Evolutionary conservation across 2,797 vertebrate species (phyloP), one percentile per base, ranked within the genome.

Genomic region (Spinibarbus caldwelli): DNA sequence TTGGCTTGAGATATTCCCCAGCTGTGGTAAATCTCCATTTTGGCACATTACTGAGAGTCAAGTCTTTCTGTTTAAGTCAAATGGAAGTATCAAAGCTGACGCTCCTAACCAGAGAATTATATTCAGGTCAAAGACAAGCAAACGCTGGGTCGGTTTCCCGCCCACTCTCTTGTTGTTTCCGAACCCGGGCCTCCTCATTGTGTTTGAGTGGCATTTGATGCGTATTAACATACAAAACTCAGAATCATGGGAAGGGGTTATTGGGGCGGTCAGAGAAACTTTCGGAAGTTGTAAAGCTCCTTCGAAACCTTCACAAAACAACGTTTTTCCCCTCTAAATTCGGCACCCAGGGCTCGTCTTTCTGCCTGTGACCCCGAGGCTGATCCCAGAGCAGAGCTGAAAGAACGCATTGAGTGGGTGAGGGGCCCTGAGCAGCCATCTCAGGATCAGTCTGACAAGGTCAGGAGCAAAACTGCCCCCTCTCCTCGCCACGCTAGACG

Each of bases 341-440:
- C 86, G 83, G 89, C 89, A 89, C 90, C 91, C 91, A 92, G 92
- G 92, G 93, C 93, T 92, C 91, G 89, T 87, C 90, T 93, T 90
- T 93, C 85, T 89, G 91, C 90, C 89, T 88, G 92, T 94, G 94
- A 95, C 94, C 93, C 93, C 88, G 78, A 91, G 90, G 91, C 86
- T 89, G 92, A 91, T 91, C 92, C 91, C 91, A 89, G 88, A 91
- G 93, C 92, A 93, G 93, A 91, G 88, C 92, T 94, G 93, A 94
- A 94, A 94, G 94, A 87, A 70, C 89, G 90, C 93, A 94, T 94
- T 95, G 94, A 94, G 92, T 92, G 90, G 86, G 88, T 89, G 92
- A 92, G 91, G 91, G 92, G 93, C 91, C 90, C 92, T 91, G 88
- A 92, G 91, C 92, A 93, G 91, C 89, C 87, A 91, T 95, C 95